Evolutionary conservation across 2,888 invertebrate species (phyloP), one percentile per base, ranked within the genome.

Genomic region (Sialis lutaria): DNA sequence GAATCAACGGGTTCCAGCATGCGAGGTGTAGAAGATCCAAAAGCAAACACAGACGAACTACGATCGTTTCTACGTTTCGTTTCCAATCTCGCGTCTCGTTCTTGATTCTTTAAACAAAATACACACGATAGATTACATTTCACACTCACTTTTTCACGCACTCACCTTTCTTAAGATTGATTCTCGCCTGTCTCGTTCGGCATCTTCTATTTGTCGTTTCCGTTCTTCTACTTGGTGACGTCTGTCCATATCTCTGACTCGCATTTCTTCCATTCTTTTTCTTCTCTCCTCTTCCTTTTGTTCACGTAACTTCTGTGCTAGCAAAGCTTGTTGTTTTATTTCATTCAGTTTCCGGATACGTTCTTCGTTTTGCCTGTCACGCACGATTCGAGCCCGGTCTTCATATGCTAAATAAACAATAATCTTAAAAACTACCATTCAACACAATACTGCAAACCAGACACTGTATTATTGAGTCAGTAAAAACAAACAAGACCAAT

Each of bases 11-110:
- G 85, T 63, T 88, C 87, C 57, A 88, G 70, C 70, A 88, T 77
- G 52, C 91, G 74, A 51, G 91, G 90, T 52, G 89, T 91, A 55
- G 89, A 90, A 57, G 89, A 90, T 50, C 91, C 91, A 68, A 91
- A 91, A 47, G 90, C 91, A 69, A 89, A 91, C 48, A 82, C 83
- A 55, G 73, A 70, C 53, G 77, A 77, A 60, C 75, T 76, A 57
- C 83, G 75, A 60, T 88, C 86, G 57, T 83, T 78, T 58, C 79
- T 78, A 58, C 77, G 78, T 64, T 82, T 85, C 46, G 82, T 75
- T 64, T 89, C 89, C 58, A 89, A 70, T 53, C 84, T 75, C 54
- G 82, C 83, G 59, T 85, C 84, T 55, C 88, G 74, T 62, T 89
- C 88, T 69, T 80, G 79, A 67, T 89, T 90, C 62, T 87, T 22